Evolutionary conservation across 2,888 invertebrate genomes (phyloP).

Genomic region (Mycalesis mineus): DNA sequence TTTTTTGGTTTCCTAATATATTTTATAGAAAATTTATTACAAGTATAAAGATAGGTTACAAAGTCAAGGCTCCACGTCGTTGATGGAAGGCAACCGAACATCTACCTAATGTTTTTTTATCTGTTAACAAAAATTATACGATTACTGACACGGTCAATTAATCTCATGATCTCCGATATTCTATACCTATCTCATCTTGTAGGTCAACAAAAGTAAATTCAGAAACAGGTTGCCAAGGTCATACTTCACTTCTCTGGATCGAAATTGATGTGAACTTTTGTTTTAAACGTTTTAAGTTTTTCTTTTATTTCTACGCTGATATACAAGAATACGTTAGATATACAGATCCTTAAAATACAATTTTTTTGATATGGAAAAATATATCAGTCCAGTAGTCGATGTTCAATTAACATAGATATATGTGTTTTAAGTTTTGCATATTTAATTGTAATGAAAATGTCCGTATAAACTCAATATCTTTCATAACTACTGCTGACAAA

Average conservation of each 20-base stretch:
- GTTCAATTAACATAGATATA: no score
- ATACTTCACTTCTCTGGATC: slow-evolving; percentile 2
- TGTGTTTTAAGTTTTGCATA: no score
- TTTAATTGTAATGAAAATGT: no score
- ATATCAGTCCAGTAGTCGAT: no score
- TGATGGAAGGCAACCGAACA: neutral
- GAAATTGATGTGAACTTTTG: slow-evolving; percentile 10
- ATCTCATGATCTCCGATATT: slow-evolving; percentile 12
- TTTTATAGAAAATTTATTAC: no score
- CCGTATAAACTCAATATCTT: no score
- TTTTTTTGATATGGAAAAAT: no score
- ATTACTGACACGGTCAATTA: slow-evolving; percentile 15
- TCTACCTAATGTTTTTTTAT: neutral
- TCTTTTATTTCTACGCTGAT: slow-evolving; percentile 2
- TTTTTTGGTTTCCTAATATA: no score
- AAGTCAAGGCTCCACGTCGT: no score
- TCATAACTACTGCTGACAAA: no score
- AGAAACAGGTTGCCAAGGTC: slow-evolving; percentile 22
- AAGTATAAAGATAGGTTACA: no score
- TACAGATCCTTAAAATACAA: neutral
- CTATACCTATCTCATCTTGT: slow-evolving; percentile 10
- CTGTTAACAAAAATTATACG: neutral
- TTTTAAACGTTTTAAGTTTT: slow-evolving; percentile 7
- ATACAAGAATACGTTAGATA: neutral
- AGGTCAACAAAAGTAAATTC: slow-evolving; percentile 14